These are phyloP conservation scores for Drosophila fulvimacula DNA, from an alignment of 2,888 invertebrate genomes.

Conservation along the genomic window DNA sequence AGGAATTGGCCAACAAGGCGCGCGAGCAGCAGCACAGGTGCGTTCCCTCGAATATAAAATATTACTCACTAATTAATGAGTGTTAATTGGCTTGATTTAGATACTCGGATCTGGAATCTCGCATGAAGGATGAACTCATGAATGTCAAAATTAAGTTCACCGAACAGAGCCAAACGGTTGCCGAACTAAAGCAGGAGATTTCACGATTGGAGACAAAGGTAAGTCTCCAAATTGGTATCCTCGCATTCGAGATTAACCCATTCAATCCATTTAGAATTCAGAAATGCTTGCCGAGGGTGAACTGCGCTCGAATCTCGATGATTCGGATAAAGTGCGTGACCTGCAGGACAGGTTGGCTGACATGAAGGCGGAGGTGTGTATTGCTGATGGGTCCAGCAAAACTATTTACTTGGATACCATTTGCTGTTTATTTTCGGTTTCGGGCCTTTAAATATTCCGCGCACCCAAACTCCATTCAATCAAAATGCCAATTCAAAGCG, in stretches of 20 bases:
- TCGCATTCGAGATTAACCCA: not conserved
- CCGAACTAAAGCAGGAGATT: conserved; percentile 96
- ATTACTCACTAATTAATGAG: not conserved
- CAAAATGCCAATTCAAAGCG: conserved; percentile 12
- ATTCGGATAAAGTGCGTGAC: conserved; percentile 94
- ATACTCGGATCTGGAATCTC: conserved; percentile 85
- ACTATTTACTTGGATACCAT: conserved; percentile 19
- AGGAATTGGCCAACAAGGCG: conserved; percentile 91
- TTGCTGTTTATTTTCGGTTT: conserved; percentile 42
- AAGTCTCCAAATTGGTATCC: conserved; percentile 75
- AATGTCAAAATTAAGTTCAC: conserved; percentile 97
- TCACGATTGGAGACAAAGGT: conserved; percentile 96
- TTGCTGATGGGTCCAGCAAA: conserved; percentile 4
- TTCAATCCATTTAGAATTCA: conserved; percentile 89
- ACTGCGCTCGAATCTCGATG: conserved; percentile 93
- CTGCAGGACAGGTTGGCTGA: conserved; percentile 96
- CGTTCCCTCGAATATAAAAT: not conserved
- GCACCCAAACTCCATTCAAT: conserved; percentile 19
- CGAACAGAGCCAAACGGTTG: conserved; percentile 96
- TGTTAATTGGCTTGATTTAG: conserved; percentile 47
- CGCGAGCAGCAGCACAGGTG: conserved; percentile 93
- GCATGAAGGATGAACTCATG: conserved; percentile 94
- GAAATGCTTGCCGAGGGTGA: conserved; percentile 97
- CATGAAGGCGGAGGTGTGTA: conserved; percentile 95
- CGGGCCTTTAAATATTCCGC: conserved; percentile 25